These are phyloP conservation scores for Sphenopsis melanotis DNA, from an alignment of 2,797 vertebrate genomes.

Conservation along the genomic window DNA sequence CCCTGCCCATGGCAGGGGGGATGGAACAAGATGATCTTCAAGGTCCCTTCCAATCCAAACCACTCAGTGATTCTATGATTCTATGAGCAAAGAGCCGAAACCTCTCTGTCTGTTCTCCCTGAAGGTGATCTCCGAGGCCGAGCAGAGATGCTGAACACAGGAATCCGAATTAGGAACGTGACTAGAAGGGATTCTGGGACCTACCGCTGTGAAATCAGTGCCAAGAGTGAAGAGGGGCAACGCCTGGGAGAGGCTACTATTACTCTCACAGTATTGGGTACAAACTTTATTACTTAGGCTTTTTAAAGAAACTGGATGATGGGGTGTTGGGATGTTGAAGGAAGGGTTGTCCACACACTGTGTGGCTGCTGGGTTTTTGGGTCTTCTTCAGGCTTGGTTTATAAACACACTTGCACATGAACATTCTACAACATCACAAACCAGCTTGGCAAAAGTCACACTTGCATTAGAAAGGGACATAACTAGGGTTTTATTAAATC, in stretches of 20 bases:
- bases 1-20: background rate
- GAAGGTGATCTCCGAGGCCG: slow-evolving; percentile 82
- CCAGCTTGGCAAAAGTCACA: background rate
- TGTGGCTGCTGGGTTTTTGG: background rate
- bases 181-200: slow-evolving; percentile 88
- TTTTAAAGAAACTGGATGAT: background rate
- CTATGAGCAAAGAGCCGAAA: background rate
- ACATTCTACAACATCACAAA: background rate
- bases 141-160: slow-evolving; percentile 85
- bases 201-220: slow-evolving; percentile 94
- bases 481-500: background rate
- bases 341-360: background rate
- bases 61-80: background rate
- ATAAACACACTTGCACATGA: background rate
- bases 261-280: slow-evolving; percentile 89
- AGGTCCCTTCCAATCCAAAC: background rate
- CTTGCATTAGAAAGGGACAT: background rate
- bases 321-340: background rate
- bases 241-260: slow-evolving; percentile 86
- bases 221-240: slow-evolving; percentile 77
- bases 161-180: slow-evolving; percentile 83
- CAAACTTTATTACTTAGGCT: background rate
- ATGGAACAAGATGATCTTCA: background rate
- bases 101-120: background rate
- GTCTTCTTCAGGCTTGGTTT: background rate